phyloP scores from a whole-genome alignment of 2,113 vertebrate genomes.

The Lanius ludovicianus region DNA sequence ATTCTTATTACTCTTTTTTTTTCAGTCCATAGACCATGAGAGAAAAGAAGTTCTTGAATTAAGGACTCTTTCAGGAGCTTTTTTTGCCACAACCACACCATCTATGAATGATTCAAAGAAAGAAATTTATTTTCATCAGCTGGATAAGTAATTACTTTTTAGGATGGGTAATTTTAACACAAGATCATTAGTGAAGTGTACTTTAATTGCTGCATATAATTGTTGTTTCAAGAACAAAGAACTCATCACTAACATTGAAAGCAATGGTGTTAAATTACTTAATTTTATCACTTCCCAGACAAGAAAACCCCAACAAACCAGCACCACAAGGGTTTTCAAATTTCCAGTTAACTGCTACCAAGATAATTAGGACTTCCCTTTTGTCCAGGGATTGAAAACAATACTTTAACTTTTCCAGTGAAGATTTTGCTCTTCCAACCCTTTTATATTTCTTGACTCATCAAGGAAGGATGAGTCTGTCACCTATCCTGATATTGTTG shows the following conservation, averaged over 20 bases:
- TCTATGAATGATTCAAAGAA: neutral
- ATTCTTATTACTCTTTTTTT: neutral
- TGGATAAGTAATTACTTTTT: neutral
- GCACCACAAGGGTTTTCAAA: neutral
- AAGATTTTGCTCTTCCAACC: neutral
- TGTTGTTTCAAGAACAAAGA: neutral
- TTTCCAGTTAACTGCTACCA: neutral
- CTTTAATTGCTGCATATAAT: neutral
- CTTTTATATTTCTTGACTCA: neutral
- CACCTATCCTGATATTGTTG: neutral
- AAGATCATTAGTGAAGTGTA: neutral
- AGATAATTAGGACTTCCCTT: neutral
- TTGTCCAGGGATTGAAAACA: neutral
- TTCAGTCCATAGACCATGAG: neutral
- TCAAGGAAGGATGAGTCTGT: neutral
- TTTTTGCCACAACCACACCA: neutral
- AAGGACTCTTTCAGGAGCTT: neutral
- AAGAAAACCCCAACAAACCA: neutral
- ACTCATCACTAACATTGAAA: neutral
- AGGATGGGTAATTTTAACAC: neutral
- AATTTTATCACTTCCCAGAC: neutral
- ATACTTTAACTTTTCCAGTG: neutral
- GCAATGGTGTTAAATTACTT: neutral
- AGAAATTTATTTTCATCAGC: neutral
- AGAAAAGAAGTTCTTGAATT: neutral